These are phyloP conservation scores for Amazona vittata DNA, from an alignment of 2,113 vertebrate species.

Conservation along the genomic window DNA sequence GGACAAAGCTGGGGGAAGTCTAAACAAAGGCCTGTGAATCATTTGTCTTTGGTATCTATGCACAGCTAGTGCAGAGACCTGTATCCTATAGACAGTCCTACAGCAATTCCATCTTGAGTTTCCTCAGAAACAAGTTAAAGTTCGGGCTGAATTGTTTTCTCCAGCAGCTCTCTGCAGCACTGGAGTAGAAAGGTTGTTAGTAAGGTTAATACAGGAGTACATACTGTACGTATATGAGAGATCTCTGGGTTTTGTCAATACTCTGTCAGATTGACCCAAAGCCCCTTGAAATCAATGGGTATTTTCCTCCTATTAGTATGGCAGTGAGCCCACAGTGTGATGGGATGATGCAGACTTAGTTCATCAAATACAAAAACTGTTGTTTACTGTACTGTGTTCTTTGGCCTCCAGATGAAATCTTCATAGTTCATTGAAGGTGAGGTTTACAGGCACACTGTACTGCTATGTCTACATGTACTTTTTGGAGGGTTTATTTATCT, in stretches of 20 bases:
- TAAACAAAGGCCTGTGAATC: neutral
- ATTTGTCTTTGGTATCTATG: neutral
- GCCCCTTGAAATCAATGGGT: neutral
- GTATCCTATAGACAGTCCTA: neutral
- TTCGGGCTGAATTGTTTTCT: neutral
- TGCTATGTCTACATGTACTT: neutral
- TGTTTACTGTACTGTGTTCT: neutral
- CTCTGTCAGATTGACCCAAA: neutral
- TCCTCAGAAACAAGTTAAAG: neutral
- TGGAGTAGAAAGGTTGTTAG: neutral
- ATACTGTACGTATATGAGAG: neutral
- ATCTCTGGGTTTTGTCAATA: neutral
- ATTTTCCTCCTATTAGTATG: neutral
- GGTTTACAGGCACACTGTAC: neutral
- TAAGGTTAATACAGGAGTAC: neutral
- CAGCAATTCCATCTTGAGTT: neutral
- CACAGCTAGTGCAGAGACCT: neutral
- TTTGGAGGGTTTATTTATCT: neutral
- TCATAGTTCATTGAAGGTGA: neutral
- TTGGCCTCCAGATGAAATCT: neutral
- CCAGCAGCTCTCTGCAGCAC: neutral
- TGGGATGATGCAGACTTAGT: neutral
- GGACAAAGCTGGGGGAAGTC: neutral
- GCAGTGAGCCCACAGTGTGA: neutral
- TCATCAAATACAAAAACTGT: neutral